These are phyloP conservation scores for Drosophila littoralis DNA, from an alignment of 1,140 invertebrate genomes.

Conservation along the genomic window DNA sequence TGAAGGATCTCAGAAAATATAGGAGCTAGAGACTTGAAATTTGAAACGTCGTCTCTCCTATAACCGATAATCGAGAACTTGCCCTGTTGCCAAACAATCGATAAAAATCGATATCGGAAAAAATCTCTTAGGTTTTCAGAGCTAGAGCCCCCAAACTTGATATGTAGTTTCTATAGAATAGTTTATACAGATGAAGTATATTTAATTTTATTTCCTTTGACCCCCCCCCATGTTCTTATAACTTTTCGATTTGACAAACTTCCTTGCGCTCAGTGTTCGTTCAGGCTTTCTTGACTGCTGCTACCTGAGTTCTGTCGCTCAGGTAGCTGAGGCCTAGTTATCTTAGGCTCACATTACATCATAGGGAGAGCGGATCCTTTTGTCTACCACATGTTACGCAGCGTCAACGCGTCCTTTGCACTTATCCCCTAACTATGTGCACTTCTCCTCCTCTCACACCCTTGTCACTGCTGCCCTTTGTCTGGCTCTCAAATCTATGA, in stretches of 20 bases:
- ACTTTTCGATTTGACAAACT: background rate
- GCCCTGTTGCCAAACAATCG: too few relatives aligned
- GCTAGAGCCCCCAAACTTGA: too few relatives aligned
- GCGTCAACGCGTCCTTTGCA: slow-evolving; percentile 23
- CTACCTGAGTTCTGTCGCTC: slow-evolving; percentile 20
- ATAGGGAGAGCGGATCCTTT: slow-evolving; percentile 10
- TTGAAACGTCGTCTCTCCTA: too few relatives aligned
- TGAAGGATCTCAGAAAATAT: too few relatives aligned
- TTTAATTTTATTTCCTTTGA: too few relatives aligned
- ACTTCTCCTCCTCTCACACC: background rate
- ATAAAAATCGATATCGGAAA: too few relatives aligned
- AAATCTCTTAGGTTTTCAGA: too few relatives aligned
- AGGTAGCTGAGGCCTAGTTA: slow-evolving; percentile 35
- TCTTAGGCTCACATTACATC: slow-evolving; percentile 36
- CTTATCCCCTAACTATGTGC: slow-evolving; percentile 5
- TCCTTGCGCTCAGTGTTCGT: background rate
- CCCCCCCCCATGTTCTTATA: too few relatives aligned
- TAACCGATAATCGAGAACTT: too few relatives aligned
- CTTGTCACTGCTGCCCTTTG: slow-evolving; percentile 6
- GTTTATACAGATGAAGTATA: too few relatives aligned
- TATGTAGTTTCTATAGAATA: too few relatives aligned
- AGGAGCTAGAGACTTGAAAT: too few relatives aligned
- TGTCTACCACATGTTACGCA: slow-evolving; percentile 28
- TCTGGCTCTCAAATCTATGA: slow-evolving; percentile 10
- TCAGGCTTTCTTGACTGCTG: background rate